Conservation (phyloP, 2,797 vertebrate species). For the Rhincodon typus region DNA sequence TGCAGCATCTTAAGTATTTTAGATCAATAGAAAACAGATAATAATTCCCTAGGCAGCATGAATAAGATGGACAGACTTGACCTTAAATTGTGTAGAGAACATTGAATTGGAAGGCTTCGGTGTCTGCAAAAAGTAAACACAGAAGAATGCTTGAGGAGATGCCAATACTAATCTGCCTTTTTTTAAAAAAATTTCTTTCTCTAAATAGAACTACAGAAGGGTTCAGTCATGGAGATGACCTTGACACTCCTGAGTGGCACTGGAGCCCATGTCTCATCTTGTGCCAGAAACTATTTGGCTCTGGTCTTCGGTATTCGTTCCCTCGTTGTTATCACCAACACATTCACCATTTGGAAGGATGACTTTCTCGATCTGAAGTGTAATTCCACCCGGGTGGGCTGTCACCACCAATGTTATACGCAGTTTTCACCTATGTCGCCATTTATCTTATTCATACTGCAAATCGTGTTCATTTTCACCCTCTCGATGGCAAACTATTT, state of each 20-base stretch:
- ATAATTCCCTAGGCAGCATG: not conserved
- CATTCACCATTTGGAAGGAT: conserved; percentile 41
- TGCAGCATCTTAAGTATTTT: not conserved
- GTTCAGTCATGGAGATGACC: conserved; percentile 11
- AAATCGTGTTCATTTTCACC: conserved; percentile 22
- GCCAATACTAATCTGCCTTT: not conserved
- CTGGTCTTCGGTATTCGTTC: not conserved
- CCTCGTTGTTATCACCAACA: conserved; percentile 30
- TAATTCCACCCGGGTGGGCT: conserved; percentile 37
- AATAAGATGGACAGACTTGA: not conserved
- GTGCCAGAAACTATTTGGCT: conserved; percentile 22
- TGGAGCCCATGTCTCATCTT: not conserved
- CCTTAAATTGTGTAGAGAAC: not conserved
- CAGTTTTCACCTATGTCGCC: conserved; percentile 39
- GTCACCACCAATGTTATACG: conserved; percentile 40
- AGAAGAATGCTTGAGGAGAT: not conserved
- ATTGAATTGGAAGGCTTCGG: not conserved
- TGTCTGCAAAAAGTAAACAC: not conserved
- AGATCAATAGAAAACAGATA: not conserved
- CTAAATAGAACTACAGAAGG: not conserved
- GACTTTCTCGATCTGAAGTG: conserved; percentile 39
- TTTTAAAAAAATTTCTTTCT: not conserved
- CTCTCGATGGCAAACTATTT: conserved; percentile 36
- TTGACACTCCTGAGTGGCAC: conserved; percentile 38
- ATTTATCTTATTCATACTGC: conserved; percentile 43